phyloP scores from a whole-genome alignment of 2,113 vertebrate species.

The Rhea pennata region DNA sequence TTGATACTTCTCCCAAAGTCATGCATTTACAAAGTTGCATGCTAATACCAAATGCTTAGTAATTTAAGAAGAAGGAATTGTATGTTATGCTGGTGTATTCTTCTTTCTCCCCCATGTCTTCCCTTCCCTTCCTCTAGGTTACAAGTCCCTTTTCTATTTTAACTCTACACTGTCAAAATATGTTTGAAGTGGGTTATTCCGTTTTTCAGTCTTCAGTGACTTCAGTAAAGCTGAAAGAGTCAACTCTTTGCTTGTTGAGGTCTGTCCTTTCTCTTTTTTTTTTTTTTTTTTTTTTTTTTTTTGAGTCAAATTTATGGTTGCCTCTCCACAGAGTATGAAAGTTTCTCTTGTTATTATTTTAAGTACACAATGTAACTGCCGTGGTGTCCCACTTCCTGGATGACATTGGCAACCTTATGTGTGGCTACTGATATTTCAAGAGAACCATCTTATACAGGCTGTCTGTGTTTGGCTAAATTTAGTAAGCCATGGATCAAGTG shows the following conservation, averaged over 20 bases:
- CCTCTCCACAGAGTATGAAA: constrained; percentile 16
- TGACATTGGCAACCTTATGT: constrained; percentile 44
- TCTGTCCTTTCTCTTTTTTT: not conserved
- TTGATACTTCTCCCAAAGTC: not conserved
- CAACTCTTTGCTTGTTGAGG: constrained; percentile 6
- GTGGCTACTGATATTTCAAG: constrained; percentile 63
- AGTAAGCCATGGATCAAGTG: constrained; percentile 55
- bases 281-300: not conserved
- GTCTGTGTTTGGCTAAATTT: constrained; percentile 63
- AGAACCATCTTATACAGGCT: constrained; percentile 41
- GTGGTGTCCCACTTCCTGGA: constrained; percentile 67
- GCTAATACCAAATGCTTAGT: not conserved
- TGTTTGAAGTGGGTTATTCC: not conserved
- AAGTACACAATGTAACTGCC: constrained; percentile 35
- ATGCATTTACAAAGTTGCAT: not conserved
- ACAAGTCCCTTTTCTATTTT: not conserved
- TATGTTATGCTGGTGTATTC: not conserved
- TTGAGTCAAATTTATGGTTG: constrained; percentile 45
- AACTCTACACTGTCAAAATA: not conserved
- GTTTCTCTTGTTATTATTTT: constrained; percentile 66
- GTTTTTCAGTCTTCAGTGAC: not conserved
- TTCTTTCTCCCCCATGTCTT: not conserved
- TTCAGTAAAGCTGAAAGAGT: not conserved
- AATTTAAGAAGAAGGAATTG: not conserved
- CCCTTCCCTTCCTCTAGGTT: not conserved